These are phyloP conservation scores for Parauchenoglanis ngamensis DNA, from an alignment of 2,797 vertebrate species.

Conservation along the genomic window DNA sequence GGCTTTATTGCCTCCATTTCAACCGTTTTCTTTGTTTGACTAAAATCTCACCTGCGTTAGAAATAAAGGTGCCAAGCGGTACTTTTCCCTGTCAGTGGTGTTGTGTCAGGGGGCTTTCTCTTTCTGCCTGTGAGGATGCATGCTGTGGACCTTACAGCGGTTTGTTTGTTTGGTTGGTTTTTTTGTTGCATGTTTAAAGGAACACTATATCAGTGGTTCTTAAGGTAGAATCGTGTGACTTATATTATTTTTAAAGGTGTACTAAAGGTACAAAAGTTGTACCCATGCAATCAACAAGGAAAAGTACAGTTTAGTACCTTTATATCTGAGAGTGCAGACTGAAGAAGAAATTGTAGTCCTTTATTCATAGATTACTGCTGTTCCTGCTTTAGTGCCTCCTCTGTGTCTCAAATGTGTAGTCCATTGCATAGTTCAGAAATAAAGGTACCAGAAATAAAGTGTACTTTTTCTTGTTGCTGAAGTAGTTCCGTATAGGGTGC, in stretches of 20 bases:
- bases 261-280: not conserved
- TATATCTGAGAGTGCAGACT: not conserved
- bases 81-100: not conserved
- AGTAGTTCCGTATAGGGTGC: too few species aligned
- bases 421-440: too few species aligned
- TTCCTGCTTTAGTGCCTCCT: not conserved
- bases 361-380: not conserved
- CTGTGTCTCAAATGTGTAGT: not conserved
- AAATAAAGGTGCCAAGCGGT: not conserved
- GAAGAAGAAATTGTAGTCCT: not conserved
- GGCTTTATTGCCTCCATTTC: not conserved
- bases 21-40: not conserved
- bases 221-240: not conserved
- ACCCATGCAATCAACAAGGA: not conserved
- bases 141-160: not conserved
- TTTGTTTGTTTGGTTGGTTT: not conserved
- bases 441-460: not conserved
- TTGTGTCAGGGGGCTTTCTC: not conserved
- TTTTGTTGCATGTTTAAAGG: not conserved
- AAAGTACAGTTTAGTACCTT: conserved; percentile 3
- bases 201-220: not conserved
- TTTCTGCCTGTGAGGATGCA: not conserved
- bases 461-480: not conserved
- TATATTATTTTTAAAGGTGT: not conserved
- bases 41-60: not conserved